Evolutionary conservation across 2,113 vertebrate species (phyloP), one percentile per base, ranked within the genome.

Genomic region (Empidonax traillii): DNA sequence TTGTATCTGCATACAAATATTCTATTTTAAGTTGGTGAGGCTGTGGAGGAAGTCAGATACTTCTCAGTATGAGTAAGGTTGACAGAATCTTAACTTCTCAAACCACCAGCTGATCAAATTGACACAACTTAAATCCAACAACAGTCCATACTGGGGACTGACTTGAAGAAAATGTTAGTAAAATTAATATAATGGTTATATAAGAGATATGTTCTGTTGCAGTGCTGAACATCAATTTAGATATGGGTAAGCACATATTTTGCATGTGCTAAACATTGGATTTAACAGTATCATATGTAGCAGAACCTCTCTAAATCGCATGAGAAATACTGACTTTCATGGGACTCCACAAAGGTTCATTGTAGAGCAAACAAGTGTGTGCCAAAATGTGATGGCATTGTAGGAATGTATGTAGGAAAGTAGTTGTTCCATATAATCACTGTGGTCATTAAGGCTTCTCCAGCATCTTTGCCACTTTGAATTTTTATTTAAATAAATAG

Each of bases 401-500:
- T 35, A 35, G 35, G 35, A 35, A 35, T 35, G 31, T 8, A 30
- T 28, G n/a, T 35, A 63, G 79, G 47, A 85, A 85, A 80, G 27
- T 20, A 71, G 47, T 66, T 79, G 25, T 82, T 87, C 76, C 16
- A 24, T 51, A 12, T 52, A 65, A 39, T 62, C 43, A 30, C 28
- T 20, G 24, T 41, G 41, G 28, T 71, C 56, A 44, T 59, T 68
- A 87, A 75, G 21, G 44, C 56, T 89, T 93, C 52, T 81, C 43
- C 47, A 56, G 47, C 18, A 82, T 43, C 69, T 49, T 61, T 27
- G 35, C 14, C 18, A 46, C 85, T 92, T 78, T 24, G 35, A 84
- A 46, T 81, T 86, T 69, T 88, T 84, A 49, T 71, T 94, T 84
- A 72, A 85, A 83, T 75, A 86, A 85, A 92, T 24, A 53, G 75